Percentiles rank a stretch among this genome's conserved stretches.
Conservation (phyloP, 1,140 invertebrate genomes). For the Ladona fulva region DNA sequence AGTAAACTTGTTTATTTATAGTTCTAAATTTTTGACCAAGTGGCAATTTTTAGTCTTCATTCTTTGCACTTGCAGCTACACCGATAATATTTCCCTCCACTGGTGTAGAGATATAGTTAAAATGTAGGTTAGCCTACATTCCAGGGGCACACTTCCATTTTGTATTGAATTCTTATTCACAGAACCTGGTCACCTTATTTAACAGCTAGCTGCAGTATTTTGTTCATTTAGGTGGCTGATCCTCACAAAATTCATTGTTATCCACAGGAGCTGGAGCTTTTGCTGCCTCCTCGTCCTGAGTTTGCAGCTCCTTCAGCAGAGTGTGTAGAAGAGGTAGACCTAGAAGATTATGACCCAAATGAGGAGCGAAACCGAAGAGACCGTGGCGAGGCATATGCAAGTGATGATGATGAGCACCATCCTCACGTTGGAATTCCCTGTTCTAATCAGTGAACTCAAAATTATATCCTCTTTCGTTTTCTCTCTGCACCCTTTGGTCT, state of each 20-base stretch:
- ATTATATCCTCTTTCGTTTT: slow-evolving; percentile 21
- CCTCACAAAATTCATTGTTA: slow-evolving; percentile 14
- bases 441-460: slow-evolving; percentile 53
- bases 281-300: slow-evolving; percentile 56
- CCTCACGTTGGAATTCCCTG: slow-evolving; percentile 53
- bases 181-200: neutral
- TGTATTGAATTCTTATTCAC: neutral
- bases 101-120: too few relatives aligned
- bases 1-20: too few relatives aligned
- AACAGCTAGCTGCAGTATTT: neutral
- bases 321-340: slow-evolving; percentile 71
- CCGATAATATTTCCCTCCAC: too few relatives aligned
- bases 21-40: too few relatives aligned
- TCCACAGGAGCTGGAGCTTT: slow-evolving; percentile 51
- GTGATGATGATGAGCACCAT: slow-evolving; percentile 57
- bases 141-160: too few relatives aligned
- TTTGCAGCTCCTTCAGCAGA: slow-evolving; percentile 60
- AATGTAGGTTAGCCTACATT: too few relatives aligned
- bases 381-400: slow-evolving; percentile 53
- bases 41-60: too few relatives aligned
- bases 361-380: slow-evolving; percentile 33
- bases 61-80: too few relatives aligned
- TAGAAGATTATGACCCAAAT: slow-evolving; percentile 61
- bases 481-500: neutral
- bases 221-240: neutral